phyloP scores from a whole-genome alignment of 2,113 vertebrate genomes.

The Ophthalmolycus amberensis region DNA sequence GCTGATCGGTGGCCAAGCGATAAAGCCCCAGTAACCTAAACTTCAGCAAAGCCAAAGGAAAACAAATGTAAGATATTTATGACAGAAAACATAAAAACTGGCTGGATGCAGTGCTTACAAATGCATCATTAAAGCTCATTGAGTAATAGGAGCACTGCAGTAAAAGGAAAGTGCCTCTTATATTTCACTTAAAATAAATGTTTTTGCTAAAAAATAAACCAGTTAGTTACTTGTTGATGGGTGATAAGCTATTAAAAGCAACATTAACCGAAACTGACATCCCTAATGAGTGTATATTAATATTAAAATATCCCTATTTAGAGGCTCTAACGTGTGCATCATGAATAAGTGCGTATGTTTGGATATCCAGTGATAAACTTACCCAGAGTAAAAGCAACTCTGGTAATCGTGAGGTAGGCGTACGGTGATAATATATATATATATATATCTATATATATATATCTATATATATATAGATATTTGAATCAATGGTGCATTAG shows the following conservation, averaged over 20 bases:
- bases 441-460: neutral
- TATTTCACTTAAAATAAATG: neutral
- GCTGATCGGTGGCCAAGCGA: neutral
- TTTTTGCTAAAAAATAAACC: neutral
- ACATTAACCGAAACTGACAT: neutral
- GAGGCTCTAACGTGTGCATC: neutral
- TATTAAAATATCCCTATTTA: neutral
- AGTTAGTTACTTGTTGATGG: neutral
- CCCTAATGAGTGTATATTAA: neutral
- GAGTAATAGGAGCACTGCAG: neutral
- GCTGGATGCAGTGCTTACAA: neutral
- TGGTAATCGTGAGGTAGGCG: neutral
- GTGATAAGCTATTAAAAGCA: neutral
- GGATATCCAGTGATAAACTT: constrained; percentile 11
- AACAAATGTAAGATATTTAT: neutral
- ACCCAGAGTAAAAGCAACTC: neutral
- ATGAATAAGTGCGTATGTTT: neutral
- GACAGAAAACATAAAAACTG: neutral
- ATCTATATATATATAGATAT: neutral
- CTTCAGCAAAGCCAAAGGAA: neutral
- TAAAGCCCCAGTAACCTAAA: neutral
- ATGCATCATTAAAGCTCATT: neutral
- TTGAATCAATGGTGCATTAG: constrained; percentile 2
- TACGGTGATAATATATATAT: neutral
- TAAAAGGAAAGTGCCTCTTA: neutral